Evolutionary conservation across 2,797 vertebrate genomes (phyloP).

Genomic region (Oreochromis grahami): DNA sequence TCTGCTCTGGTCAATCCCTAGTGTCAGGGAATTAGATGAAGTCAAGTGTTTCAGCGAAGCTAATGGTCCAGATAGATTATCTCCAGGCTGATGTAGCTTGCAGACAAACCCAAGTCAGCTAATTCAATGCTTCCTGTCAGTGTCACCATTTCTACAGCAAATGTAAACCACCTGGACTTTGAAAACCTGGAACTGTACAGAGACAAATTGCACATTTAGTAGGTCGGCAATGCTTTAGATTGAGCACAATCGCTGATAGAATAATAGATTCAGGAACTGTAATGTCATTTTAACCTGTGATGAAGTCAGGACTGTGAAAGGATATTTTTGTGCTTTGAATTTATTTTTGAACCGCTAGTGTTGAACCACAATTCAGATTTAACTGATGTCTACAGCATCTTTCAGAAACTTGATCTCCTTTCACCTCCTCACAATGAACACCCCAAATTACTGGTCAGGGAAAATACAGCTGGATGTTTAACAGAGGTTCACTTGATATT

Average conservation of each 20-base stretch:
- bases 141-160: constrained; percentile 24
- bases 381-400: background rate
- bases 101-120: constrained; percentile 28
- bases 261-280: background rate
- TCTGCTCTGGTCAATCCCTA: constrained; percentile 45
- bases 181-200: constrained; percentile 6
- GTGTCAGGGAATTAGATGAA: constrained; percentile 53
- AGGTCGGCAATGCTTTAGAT: background rate
- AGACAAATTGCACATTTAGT: constrained; percentile 16
- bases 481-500: constrained; percentile 61
- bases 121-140: constrained; percentile 26
- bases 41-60: constrained; percentile 50
- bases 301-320: background rate
- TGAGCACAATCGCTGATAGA: background rate
- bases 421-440: background rate
- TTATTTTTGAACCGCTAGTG: background rate
- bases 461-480: constrained; percentile 57
- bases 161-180: constrained; percentile 19
- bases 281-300: background rate
- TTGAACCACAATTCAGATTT: background rate
- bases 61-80: constrained; percentile 59
- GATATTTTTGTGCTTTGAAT: background rate
- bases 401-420: background rate
- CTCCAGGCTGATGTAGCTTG: constrained; percentile 32
- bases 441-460: constrained; percentile 24